phyloP scores from a whole-genome alignment of 2,797 vertebrate species.

The Sebastes reedi region DNA sequence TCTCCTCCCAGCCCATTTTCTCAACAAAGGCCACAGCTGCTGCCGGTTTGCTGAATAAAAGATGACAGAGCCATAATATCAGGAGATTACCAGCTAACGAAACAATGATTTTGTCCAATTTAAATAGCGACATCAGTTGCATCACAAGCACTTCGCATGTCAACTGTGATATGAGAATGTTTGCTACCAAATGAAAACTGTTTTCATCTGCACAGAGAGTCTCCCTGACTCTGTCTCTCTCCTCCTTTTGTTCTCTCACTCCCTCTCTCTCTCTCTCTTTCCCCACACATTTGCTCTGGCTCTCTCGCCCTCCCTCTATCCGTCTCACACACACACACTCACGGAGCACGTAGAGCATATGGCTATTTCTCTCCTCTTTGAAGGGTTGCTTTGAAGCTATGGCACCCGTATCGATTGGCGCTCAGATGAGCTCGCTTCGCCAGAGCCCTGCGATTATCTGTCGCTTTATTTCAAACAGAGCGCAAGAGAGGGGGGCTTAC shows the following conservation, averaged over 20 bases:
- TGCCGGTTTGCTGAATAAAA: constrained; percentile 74
- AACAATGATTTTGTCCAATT: constrained; percentile 75
- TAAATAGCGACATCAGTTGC: constrained; percentile 57
- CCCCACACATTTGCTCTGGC: constrained; percentile 19
- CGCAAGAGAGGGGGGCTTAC: constrained; percentile 74
- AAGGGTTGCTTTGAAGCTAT: constrained; percentile 80
- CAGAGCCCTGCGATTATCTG: constrained; percentile 82
- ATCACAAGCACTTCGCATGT: constrained; percentile 59
- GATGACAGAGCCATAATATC: constrained; percentile 73
- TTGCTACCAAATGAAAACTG: constrained; percentile 56
- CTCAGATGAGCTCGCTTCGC: constrained; percentile 79
- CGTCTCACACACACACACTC: background rate
- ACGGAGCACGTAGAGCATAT: constrained; percentile 69
- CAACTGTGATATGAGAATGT: constrained; percentile 63
- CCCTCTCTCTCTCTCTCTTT: background rate
- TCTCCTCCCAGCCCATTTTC: constrained; percentile 55
- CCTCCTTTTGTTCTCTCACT: constrained; percentile 42
- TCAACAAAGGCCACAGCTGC: constrained; percentile 76
- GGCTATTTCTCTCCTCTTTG: constrained; percentile 79
- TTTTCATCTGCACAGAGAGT: constrained; percentile 55
- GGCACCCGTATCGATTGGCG: constrained; percentile 79
- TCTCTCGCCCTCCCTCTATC: background rate
- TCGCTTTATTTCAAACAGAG: constrained; percentile 82
- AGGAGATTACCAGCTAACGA: constrained; percentile 72
- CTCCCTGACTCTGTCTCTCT: constrained; percentile 40